Conservation (phyloP, 2,888 invertebrate genomes). For the Malthinus flaveolus region DNA sequence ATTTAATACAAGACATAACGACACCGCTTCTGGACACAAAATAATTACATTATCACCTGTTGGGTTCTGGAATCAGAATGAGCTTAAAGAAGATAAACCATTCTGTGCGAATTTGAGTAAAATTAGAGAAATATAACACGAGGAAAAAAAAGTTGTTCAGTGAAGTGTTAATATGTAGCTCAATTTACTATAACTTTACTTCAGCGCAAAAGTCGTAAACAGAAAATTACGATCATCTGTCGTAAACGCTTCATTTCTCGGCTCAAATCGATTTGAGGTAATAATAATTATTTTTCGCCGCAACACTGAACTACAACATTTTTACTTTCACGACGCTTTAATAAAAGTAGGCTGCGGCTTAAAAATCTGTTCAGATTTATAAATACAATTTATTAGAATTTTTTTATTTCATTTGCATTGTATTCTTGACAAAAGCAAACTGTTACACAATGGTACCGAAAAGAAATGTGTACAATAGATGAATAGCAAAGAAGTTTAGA, state of each 20-base stretch:
- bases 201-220: conserved; percentile 17
- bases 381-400: conserved; percentile 19
- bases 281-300: not conserved
- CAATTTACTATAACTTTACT: conserved; percentile 8
- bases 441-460: conserved; percentile 8
- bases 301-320: not conserved
- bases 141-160: not conserved
- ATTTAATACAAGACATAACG: no score
- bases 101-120: not conserved
- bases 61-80: not conserved
- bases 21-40: no score
- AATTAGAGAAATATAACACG: not conserved
- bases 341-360: not conserved
- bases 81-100: not conserved
- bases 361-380: conserved; percentile 7
- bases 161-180: conserved; percentile 4
- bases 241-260: conserved; percentile 16
- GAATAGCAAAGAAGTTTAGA: conserved; percentile 11
- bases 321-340: no score
- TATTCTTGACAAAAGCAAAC: conserved; percentile 11
- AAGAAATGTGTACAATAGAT: conserved; percentile 13
- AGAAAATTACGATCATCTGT: conserved; percentile 22
- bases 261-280: not conserved
- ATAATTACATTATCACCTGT: not conserved
- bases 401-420: conserved; percentile 14